Evolutionary conservation across 2,113 vertebrate species (phyloP).

Genomic region (Pedionomus torquatus): DNA sequence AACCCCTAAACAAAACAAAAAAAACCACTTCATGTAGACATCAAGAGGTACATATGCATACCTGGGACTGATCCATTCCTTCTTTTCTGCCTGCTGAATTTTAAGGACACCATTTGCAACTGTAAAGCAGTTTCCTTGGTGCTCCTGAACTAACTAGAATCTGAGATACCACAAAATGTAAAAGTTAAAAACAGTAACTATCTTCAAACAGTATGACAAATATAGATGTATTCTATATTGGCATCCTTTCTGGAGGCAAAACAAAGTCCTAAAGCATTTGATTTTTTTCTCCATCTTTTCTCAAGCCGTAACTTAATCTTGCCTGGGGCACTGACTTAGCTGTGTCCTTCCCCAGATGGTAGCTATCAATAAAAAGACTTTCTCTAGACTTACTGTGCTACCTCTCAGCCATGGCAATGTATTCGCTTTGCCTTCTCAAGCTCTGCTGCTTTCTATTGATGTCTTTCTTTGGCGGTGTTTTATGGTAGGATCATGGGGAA

Average conservation of each 20-base stretch:
- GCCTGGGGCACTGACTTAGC: background rate
- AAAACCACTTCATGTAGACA: background rate
- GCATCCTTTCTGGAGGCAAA: background rate
- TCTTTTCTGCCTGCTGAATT: background rate
- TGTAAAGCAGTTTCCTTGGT: background rate
- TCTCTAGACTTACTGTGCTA: background rate
- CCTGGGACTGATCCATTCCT: background rate
- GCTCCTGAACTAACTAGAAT: background rate
- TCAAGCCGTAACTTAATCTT: conserved; percentile 5
- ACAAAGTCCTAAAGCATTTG: background rate
- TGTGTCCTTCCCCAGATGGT: background rate
- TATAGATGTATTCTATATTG: background rate
- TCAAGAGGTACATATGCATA: background rate
- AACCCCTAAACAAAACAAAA: background rate
- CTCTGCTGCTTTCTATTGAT: background rate
- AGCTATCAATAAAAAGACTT: background rate
- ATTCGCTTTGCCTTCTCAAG: background rate
- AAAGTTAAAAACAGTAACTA: background rate
- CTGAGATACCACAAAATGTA: background rate
- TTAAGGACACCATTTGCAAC: background rate
- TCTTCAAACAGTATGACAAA: background rate
- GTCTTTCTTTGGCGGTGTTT: background rate
- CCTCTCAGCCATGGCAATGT: background rate
- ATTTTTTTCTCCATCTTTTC: background rate
- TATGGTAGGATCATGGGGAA: background rate